A percentile compares a stretch with the other conserved stretches of the same genome.
These are phyloP conservation scores for Ennomos quercinarius DNA, from an alignment of 2,888 invertebrate genomes.

Conservation along the genomic window DNA sequence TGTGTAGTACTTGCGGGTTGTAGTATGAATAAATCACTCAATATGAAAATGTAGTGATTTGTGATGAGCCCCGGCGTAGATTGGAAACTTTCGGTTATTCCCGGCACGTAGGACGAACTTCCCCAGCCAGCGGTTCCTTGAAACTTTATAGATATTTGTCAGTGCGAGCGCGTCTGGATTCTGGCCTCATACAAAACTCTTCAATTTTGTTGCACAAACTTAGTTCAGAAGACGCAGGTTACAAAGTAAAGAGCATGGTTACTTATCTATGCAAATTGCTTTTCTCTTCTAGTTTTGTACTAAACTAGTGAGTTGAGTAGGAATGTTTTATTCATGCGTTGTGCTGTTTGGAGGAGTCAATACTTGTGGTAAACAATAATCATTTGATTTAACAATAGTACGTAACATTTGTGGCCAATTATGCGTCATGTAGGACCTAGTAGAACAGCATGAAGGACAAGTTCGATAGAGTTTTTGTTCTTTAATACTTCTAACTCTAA, in stretches of 20 bases:
- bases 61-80: slow-evolving; percentile 45
- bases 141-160: slow-evolving; percentile 52
- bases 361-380: slow-evolving; percentile 27
- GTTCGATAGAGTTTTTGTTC: too few relatives aligned
- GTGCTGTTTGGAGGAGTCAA: slow-evolving; percentile 37
- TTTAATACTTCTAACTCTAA: too few relatives aligned
- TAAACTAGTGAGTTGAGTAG: slow-evolving; percentile 34
- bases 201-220: slow-evolving; percentile 46
- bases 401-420: too few relatives aligned
- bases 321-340: slow-evolving; percentile 50
- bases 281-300: slow-evolving; percentile 48
- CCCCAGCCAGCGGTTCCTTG: slow-evolving; percentile 42
- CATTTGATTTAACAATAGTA: not conserved
- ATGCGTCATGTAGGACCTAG: too few relatives aligned
- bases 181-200: slow-evolving; percentile 40
- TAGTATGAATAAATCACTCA: slow-evolving; percentile 56
- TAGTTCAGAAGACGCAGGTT: slow-evolving; percentile 47
- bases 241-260: slow-evolving; percentile 49
- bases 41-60: slow-evolving; percentile 63
- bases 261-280: slow-evolving; percentile 53
- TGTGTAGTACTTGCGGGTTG: slow-evolving; percentile 31
- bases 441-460: too few relatives aligned
- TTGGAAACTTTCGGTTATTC: slow-evolving; percentile 39
- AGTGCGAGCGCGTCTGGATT: slow-evolving; percentile 39
- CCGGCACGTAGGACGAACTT: slow-evolving; percentile 50